phyloP scores from a whole-genome alignment of 1,140 invertebrate genomes.

The Drosophila pectinifera region DNA sequence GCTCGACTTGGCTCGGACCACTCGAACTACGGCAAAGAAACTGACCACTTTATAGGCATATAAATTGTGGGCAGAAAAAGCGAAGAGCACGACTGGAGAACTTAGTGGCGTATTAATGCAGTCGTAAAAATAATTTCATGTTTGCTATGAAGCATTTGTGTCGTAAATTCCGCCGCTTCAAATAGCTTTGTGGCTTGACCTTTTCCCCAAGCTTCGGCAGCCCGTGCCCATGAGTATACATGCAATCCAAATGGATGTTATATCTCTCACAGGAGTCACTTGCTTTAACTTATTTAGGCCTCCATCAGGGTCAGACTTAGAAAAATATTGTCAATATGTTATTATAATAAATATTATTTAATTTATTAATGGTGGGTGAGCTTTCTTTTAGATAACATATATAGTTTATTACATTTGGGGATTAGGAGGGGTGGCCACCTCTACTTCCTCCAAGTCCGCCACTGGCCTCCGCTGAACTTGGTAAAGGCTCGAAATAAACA shows the following conservation, averaged over 20 bases:
- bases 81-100: conserved; percentile 28
- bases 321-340: too few relatives aligned
- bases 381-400: not conserved
- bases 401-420: not conserved
- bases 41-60: conserved; percentile 60
- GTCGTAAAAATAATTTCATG: conserved; percentile 69
- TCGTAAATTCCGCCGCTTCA: conserved; percentile 56
- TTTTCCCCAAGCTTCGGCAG: conserved; percentile 34
- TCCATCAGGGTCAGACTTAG: not conserved
- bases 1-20: conserved; percentile 7
- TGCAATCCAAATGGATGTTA: conserved; percentile 1
- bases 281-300: not conserved
- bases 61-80: conserved; percentile 53
- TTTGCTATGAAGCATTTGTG: conserved; percentile 55
- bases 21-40: conserved; percentile 41
- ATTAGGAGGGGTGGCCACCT: too few relatives aligned
- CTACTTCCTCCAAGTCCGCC: not conserved
- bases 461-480: conserved; percentile 30
- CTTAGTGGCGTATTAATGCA: conserved; percentile 68
- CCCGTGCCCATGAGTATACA: conserved; percentile 1
- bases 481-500: conserved; percentile 49
- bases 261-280: not conserved
- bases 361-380: not conserved
- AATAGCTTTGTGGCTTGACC: conserved; percentile 46
- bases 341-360: not conserved